Percentiles rank a stretch among this genome's conserved stretches.
Conservation (phyloP, 2,888 invertebrate genomes). For the Periphyllus acericola region DNA sequence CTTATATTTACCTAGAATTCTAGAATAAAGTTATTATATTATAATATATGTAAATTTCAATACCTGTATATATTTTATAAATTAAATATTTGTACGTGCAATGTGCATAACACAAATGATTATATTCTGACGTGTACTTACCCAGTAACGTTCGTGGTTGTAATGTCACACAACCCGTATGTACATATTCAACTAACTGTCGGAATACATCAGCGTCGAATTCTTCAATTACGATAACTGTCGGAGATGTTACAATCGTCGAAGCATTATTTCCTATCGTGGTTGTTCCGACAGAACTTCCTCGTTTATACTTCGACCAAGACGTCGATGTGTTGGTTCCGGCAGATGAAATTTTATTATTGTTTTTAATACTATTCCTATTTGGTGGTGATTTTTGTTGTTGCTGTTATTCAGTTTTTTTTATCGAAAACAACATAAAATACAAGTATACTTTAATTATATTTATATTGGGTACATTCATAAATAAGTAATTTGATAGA, state of each 20-base stretch:
- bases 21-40: too few relatives aligned
- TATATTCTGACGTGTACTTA: constrained; percentile 68
- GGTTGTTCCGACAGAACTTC: constrained; percentile 41
- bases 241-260: not conserved
- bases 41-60: too few relatives aligned
- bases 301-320: constrained; percentile 55
- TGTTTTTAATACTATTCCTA: constrained; percentile 43
- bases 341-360: constrained; percentile 15
- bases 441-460: not conserved
- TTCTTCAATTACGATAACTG: constrained; percentile 82
- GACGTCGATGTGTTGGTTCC: constrained; percentile 30
- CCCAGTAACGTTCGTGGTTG: constrained; percentile 90
- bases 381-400: constrained; percentile 51
- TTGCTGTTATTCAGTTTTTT: constrained; percentile 34
- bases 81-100: not conserved
- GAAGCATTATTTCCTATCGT: not conserved
- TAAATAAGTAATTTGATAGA: too few relatives aligned
- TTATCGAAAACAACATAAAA: constrained; percentile 1
- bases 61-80: not conserved
- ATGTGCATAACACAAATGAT: too few relatives aligned
- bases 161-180: constrained; percentile 91
- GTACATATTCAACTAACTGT: constrained; percentile 93
- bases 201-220: constrained; percentile 95
- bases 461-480: too few relatives aligned
- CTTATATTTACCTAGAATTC: too few relatives aligned